Conservation (phyloP, 2,797 vertebrate genomes). For the Xerus rutilus region DNA sequence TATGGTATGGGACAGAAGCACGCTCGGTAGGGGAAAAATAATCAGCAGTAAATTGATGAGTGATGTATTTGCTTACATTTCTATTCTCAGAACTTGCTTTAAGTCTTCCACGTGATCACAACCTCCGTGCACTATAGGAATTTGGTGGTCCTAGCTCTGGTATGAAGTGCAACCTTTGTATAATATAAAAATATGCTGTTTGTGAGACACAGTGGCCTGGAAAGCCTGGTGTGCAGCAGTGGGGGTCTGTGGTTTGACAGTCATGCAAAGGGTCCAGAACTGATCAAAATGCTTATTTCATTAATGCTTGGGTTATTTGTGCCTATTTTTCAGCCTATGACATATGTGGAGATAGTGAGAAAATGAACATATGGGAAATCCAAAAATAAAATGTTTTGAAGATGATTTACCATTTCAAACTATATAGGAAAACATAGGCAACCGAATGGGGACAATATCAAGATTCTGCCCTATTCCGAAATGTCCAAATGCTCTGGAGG, state of each 20-base stretch:
- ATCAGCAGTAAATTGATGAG: neutral
- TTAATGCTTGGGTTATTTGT: neutral
- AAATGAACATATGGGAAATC: slow-evolving; percentile 1
- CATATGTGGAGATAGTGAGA: neutral
- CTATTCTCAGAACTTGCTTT: neutral
- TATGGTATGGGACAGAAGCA: neutral
- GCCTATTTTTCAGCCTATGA: neutral
- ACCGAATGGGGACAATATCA: neutral
- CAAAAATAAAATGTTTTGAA: slow-evolving; percentile 52
- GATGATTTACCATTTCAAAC: slow-evolving; percentile 36
- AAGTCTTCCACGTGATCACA: neutral
- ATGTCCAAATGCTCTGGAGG: neutral
- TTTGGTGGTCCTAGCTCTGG: neutral
- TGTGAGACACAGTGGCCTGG: neutral
- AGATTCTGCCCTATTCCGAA: slow-evolving; percentile 43
- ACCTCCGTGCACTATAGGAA: neutral
- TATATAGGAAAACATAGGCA: slow-evolving; percentile 7
- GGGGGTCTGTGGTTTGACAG: fast-evolving
- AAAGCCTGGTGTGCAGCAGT: neutral
- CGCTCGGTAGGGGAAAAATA: neutral
- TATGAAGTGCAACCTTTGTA: fast-evolving
- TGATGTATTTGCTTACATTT: neutral
- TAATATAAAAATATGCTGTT: neutral
- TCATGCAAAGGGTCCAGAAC: neutral
- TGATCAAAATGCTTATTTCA: neutral